Evolutionary conservation across 2,113 vertebrate genomes (phyloP).

Genomic region (Urocynchramus pylzowi): DNA sequence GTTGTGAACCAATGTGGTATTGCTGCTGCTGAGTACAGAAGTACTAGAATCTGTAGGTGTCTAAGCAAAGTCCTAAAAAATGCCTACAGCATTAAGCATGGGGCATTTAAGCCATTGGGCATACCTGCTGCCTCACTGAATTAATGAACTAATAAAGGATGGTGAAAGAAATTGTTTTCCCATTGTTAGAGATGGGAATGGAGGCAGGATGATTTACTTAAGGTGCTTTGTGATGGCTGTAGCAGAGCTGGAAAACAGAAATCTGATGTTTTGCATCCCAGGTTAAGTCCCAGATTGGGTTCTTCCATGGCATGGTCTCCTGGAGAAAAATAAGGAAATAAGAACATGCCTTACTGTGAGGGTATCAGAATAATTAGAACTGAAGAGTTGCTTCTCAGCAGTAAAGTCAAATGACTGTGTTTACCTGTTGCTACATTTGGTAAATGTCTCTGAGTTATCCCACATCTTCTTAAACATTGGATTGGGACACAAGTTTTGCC

Average conservation of each 20-base stretch:
- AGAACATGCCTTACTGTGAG: background rate
- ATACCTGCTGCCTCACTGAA: background rate
- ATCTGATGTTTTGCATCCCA: background rate
- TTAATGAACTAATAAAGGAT: background rate
- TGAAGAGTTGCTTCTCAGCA: background rate
- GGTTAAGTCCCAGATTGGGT: background rate
- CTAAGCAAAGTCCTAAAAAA: background rate
- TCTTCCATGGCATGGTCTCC: background rate
- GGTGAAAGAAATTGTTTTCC: background rate
- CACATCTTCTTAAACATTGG: background rate
- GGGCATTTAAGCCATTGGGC: background rate
- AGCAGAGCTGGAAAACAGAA: background rate
- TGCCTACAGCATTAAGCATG: background rate
- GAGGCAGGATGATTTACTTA: background rate
- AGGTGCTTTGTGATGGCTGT: background rate
- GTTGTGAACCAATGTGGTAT: background rate
- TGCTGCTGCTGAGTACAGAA: background rate
- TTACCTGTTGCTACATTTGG: background rate
- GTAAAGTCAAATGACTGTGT: background rate
- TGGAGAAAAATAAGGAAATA: background rate
- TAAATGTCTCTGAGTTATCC: background rate
- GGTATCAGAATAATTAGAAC: background rate
- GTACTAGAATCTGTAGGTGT: background rate
- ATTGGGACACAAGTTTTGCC: background rate
- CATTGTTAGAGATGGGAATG: background rate